Evolutionary conservation across 2,113 vertebrate species (phyloP).

Genomic region (Chinchilla lanigera): DNA sequence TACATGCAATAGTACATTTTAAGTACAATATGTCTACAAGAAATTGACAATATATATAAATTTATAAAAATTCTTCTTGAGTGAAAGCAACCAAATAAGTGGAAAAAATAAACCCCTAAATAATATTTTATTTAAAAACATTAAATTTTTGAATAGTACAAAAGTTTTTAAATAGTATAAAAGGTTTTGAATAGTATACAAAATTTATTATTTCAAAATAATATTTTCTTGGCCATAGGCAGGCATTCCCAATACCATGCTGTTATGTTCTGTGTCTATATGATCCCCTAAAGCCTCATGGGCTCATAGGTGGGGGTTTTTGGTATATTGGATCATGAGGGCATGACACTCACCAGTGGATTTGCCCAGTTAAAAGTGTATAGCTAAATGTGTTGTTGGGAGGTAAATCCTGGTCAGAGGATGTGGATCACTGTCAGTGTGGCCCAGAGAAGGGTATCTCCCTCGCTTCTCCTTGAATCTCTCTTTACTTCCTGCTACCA

Average conservation of each 20-base stretch:
- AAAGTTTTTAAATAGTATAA: neutral
- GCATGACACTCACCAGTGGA: neutral
- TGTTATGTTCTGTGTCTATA: neutral
- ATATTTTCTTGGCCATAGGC: neutral
- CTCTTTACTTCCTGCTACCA: neutral
- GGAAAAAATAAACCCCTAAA: neutral
- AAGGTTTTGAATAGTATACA: too few species aligned
- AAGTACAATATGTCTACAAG: neutral
- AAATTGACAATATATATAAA: neutral
- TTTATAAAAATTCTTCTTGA: neutral
- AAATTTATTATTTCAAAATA: neutral
- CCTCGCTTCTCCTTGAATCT: neutral
- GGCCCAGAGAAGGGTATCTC: neutral
- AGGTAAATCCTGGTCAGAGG: neutral
- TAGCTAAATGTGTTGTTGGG: neutral
- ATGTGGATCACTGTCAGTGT: neutral
- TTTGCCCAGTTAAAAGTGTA: neutral
- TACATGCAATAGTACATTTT: neutral
- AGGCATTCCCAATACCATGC: neutral
- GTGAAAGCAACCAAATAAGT: neutral
- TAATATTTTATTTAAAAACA: neutral
- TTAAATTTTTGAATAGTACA: neutral
- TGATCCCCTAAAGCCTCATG: neutral
- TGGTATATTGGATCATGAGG: neutral
- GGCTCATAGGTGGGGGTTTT: neutral